Evolutionary conservation across 2,797 vertebrate species (phyloP), one percentile per base, ranked within the genome.

Genomic region (Hippocampus kuda): DNA sequence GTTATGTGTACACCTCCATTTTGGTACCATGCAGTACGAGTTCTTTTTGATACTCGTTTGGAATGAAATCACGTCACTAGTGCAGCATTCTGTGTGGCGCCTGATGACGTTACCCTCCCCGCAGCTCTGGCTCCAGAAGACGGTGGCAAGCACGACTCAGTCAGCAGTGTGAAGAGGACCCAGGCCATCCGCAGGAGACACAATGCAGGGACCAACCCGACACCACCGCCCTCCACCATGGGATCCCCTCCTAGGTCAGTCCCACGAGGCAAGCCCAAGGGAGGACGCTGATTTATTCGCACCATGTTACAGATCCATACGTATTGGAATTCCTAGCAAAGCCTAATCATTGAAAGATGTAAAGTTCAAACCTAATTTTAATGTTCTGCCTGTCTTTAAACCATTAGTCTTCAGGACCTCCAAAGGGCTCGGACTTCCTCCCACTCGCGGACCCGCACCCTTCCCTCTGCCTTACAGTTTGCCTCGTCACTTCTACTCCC

Each of bases 161-260:
- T 92, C 0, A 93, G 92, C 88, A 94, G 82, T 2, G 91, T 95
- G 24, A 92, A 94, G 85, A 92, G 94, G 70, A 90, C 92, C 26
- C 94, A 95, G 85, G 94, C 94, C 13, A 95, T 95, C 79, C 91
- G 94, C 72, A 88, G 94, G 72, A 89, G 94, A 69, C 94, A 95
- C 83, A 94, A 95, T 6, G 94, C 94, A 0, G 94, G 94, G 72
- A 95, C 93, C 86, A 96, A 95, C 85, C 94, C 94, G 59, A 95
- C 94, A 0, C 94, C 94, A 0, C 94, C 94, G 0, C 93, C 94
- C 0, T 96, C 94, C 0, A 91, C 94, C 75, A 94, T 95, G 93
- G 94, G 94, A 38, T 96, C 94, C 0, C 94, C 94, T 5, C 94
- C 94, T 51, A 94, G 92, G 93, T 94, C 42, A 68, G 86, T 82